Conservation (phyloP, 2,888 invertebrate genomes). For the Lithosia quadra region DNA sequence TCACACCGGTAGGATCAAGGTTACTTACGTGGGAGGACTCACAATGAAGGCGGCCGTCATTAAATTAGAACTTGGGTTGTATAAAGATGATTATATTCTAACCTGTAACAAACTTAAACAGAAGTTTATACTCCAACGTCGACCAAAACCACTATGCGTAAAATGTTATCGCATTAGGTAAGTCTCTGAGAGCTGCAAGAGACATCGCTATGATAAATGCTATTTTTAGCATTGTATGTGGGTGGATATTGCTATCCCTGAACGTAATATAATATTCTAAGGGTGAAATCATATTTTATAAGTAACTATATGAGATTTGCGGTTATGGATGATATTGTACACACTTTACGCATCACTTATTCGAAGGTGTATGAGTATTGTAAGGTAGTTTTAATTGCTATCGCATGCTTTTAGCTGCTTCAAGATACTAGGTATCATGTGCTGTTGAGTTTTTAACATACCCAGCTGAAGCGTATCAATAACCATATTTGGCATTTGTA, state of each 20-base stretch:
- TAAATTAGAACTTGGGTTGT: constrained; percentile 34
- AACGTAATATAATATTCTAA: neutral
- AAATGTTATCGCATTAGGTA: neutral
- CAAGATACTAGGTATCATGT: neutral
- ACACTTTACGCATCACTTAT: neutral
- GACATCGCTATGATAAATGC: neutral
- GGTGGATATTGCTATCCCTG: neutral
- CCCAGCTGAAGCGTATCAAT: neutral
- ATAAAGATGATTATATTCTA: constrained; percentile 30
- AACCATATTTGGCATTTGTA: neutral
- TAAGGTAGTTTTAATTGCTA: neutral
- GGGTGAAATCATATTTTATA: neutral
- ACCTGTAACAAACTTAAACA: constrained; percentile 1
- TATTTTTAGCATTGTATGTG: constrained; percentile 1
- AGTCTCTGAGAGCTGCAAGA: neutral
- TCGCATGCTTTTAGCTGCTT: neutral
- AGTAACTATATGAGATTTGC: neutral
- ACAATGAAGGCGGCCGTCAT: constrained; percentile 20
- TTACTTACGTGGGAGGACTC: constrained; percentile 37
- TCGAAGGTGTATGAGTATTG: no score
- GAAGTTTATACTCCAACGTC: neutral
- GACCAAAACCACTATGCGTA: neutral
- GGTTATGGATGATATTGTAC: neutral
- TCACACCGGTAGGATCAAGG: constrained; percentile 10
- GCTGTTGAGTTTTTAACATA: no score